Evolutionary conservation across 2,113 vertebrate genomes (phyloP), one percentile per base, ranked within the genome.

Genomic region (Chlorodrepanis virens): DNA sequence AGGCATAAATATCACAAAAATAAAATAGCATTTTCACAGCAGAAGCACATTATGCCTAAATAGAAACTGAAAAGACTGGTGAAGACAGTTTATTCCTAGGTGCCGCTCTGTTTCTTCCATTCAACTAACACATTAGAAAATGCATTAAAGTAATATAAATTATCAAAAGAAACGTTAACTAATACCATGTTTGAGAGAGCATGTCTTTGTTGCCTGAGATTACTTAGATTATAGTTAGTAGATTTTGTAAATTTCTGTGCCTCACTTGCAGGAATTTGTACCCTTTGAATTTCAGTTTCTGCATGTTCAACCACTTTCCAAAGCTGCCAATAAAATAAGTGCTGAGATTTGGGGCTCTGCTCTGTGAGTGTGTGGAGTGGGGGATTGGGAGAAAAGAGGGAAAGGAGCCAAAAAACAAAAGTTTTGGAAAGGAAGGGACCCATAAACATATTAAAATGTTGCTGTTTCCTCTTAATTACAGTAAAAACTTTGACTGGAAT

Each of bases 71-170:
- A 75, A 39, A 65, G 57, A 31, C 14, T 65, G 24, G n/a, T 82
- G 22, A 94, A 90, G 33, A 12, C n/a, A 90, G 91, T 96, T 96
- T 84, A 67, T 95, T 57, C 71, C 68, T 93, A 91, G 53, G 87
- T 74, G 4, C 52, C 56, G 63, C 33, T 45, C 77, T 91, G 42
- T 93, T 89, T 90, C 93, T 89, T 85, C 71, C 94, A 75, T 78
- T 91, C 72, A 9, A 60, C 57, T 88, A 94, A 87, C 17, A 19
- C 17, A 31, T 81, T 40, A 20, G 33, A 78, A 69, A 94, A 54
- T 8, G 5, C 31, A 80, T 56, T 61, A 24, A 63, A 72, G 9
- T 39, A 65, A 61, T 45, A 42, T 27, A 88, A 90, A 85, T 37
- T 70, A 92, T 83, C 93, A 79, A 94, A 93, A 89, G 59, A 96